Base-by-base conservation (phyloP, 2,888 invertebrate genomes). In the Incurvaria masculella region DNA sequence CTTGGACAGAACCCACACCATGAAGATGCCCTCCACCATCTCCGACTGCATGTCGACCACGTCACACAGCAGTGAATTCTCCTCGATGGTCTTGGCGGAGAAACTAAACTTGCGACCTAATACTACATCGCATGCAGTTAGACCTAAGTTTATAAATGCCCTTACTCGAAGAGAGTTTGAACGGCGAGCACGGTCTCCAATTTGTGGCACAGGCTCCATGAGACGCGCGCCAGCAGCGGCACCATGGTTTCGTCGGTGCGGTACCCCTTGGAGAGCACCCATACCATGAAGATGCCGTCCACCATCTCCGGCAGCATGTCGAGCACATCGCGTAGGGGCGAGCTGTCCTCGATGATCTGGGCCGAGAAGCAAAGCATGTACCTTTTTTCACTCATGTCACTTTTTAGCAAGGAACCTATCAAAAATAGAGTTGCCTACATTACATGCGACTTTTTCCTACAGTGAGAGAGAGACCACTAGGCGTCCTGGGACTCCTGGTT, bases 1-100 rank as follows among this genome's bases (percentile, higher is more conserved):
- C 44, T 85, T 78, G 0, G 95, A 95, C 47, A 96, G 81, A 45
- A 94, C 88, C 96, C 96, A 96, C 61, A 95, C 89, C 81, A 95
- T 88, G 57, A 90, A 86, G 38, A 96, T 68, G 2, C 92, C 91
- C 53, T 92, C 89, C 76, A 94, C 89, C 52, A 95, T 70, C 49
- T 87, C 83, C 0, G 91, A 89, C 21, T 96, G 80, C 4, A 86
- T 81, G 40, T 89, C 85, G 11, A 82, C 81, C 18, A 94, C 86
- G 63, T 84, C 82, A 48, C 83, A 78, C 51, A 94, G 88, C 21
- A 88, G 84, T 0, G 84, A 81, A 26, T 85, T 82, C 50, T 85
- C 84, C 52, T 86, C 83, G 50, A 91, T 83, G 51, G 88, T 82
- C 87, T 88, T n/a, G n/a, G n/a, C n/a, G n/a, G n/a, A n/a, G n/a